Base-by-base conservation (phyloP, 2,113 vertebrate species). In the Tinamus guttatus region DNA sequence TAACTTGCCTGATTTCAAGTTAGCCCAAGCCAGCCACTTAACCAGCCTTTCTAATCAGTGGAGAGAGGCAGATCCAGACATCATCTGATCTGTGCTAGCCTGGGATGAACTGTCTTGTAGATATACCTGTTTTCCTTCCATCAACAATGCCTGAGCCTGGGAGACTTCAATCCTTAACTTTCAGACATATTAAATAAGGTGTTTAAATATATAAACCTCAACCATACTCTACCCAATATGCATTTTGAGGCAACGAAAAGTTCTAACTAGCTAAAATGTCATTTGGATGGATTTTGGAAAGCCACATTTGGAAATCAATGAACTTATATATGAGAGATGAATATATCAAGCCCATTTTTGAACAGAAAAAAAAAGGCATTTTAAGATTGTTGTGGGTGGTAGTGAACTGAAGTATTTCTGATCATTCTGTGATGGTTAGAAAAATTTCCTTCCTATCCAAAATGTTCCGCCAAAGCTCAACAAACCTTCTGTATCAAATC, bases 291-390 rank as follows among this genome's bases (percentile, higher is more conserved):
- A 54, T 73, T 91, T 76, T 27, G 40, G 11, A 77, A 81, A 2
- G 2, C 38, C 38, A 2, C 30, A n/a, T 21, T 1, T 68, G 63
- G 51, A 87, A 87, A 64, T 15, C 62, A 65, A 18, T 4, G 7
- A 32, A 8, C 6, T 3, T 11, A 4, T 32, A 41, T 5, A 30
- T 5, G 32, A 30, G 30, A 36, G 10, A 38, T 7, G 21, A 69
- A 81, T 11, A 20, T n/a, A 0, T 15, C 0, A 2, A 11, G 16
- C 8, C 4, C 32, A 7, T 41, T 38, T 63, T 20, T 28, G 13
- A 77, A 49, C 9, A 56, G 64, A 58, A 49, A 56, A 54, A 52
- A 25, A 27, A 52, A 54, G 27, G 7, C 51, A 54, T 24, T 80
- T 77, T 51, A 13, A 77, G 75, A n/a, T 36, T 2, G 34, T 43